Evolutionary conservation across 2,113 vertebrate genomes (phyloP).

Genomic region (Saccopteryx leptura): DNA sequence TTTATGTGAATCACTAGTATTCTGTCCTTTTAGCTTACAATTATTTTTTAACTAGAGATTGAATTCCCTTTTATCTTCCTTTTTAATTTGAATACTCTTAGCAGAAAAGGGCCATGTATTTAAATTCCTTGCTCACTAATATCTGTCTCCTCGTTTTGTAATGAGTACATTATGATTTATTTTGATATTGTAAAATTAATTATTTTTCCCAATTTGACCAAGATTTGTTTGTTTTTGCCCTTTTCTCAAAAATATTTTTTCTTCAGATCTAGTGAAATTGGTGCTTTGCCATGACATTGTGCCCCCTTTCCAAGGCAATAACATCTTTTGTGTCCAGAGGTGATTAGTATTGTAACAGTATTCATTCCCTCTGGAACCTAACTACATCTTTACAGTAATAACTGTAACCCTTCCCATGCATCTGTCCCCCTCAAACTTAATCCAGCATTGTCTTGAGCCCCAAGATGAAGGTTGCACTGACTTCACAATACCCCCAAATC

Average conservation of each 20-base stretch:
- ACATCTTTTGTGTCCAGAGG: slow-evolving; percentile 28
- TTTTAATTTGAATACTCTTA: slow-evolving; percentile 49
- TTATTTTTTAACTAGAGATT: slow-evolving; percentile 61
- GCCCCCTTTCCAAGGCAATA: neutral
- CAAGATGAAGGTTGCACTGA: neutral
- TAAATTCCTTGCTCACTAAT: slow-evolving; percentile 46
- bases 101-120: neutral
- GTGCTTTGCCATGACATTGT: neutral
- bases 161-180: slow-evolving; percentile 29
- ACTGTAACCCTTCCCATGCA: neutral
- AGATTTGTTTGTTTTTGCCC: slow-evolving; percentile 23
- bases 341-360: slow-evolving; percentile 18
- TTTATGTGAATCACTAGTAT: slow-evolving; percentile 55
- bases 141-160: neutral
- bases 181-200: slow-evolving; percentile 58
- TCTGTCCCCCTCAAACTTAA: slow-evolving; percentile 61
- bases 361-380: slow-evolving; percentile 54
- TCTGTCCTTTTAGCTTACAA: slow-evolving; percentile 49
- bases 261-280: neutral
- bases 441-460: neutral
- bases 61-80: slow-evolving; percentile 53
- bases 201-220: slow-evolving; percentile 55
- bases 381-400: slow-evolving; percentile 31
- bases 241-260: slow-evolving; percentile 60
- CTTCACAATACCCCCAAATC: slow-evolving; percentile 14